These are phyloP conservation scores for Drosophila yakuba DNA, from an alignment of 1,140 invertebrate species.

Conservation along the genomic window DNA sequence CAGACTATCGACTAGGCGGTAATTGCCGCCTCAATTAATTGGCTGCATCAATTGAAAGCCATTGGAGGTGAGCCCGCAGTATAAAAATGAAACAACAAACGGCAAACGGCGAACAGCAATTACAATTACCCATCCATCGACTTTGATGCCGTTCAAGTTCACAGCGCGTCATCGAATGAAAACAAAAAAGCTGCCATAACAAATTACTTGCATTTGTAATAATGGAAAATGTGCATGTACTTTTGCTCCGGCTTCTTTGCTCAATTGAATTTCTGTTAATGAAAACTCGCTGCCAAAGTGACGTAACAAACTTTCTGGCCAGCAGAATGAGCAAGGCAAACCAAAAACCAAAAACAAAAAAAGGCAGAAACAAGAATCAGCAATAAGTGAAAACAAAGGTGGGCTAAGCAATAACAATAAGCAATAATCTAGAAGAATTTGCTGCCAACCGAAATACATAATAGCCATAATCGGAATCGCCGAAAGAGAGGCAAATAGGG, in stretches of 20 bases:
- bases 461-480: constrained; percentile 30
- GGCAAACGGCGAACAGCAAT: constrained; percentile 12
- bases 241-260: constrained; percentile 20
- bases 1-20: constrained; percentile 13
- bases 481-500: constrained; percentile 3
- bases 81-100: constrained; percentile 14
- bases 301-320: constrained; percentile 18
- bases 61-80: constrained; percentile 38
- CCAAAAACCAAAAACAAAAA: constrained; percentile 1
- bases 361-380: not conserved
- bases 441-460: constrained; percentile 37
- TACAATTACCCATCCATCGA: constrained; percentile 34
- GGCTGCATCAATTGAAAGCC: constrained; percentile 62
- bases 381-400: constrained; percentile 23
- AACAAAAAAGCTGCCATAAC: constrained; percentile 32
- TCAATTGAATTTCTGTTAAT: constrained; percentile 48
- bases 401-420: constrained; percentile 35
- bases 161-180: constrained; percentile 35
- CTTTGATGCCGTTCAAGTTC: constrained; percentile 51
- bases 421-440: constrained; percentile 37
- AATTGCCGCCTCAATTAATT: constrained; percentile 56
- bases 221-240: constrained; percentile 26
- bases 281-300: constrained; percentile 29
- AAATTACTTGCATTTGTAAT: constrained; percentile 58
- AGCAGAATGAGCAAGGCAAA: not conserved